These are phyloP conservation scores for Buphagus erythrorhynchus DNA, from an alignment of 2,797 vertebrate genomes.

Conservation along the genomic window DNA sequence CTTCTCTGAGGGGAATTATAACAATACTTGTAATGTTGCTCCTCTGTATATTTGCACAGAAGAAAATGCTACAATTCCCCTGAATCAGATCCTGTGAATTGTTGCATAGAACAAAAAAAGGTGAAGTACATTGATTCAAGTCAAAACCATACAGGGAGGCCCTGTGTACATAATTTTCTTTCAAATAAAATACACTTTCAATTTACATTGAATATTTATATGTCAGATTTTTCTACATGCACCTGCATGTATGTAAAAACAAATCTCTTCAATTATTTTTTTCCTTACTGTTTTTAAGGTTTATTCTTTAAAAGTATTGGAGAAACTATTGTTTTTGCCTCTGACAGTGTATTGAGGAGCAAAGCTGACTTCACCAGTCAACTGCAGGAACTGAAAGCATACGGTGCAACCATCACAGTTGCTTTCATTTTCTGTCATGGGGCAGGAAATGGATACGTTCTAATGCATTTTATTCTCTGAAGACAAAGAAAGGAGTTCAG, in stretches of 20 bases:
- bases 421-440: conserved; percentile 13
- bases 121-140: background rate
- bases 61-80: background rate
- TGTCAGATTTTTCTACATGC: background rate
- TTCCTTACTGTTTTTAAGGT: background rate
- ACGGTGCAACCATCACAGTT: background rate
- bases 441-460: background rate
- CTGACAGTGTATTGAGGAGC: background rate
- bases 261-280: background rate
- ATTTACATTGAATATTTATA: background rate
- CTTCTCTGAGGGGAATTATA: background rate
- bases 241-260: background rate
- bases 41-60: background rate
- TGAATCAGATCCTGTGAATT: background rate
- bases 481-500: conserved; percentile 13
- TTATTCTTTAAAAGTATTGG: background rate
- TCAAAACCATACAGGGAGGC: background rate
- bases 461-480: conserved; percentile 44
- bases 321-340: background rate
- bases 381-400: background rate
- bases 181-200: background rate
- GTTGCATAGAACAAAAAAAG: background rate
- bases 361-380: background rate
- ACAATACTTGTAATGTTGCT: background rate
- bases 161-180: background rate